Evolutionary conservation across 2,113 vertebrate genomes (phyloP).

Genomic region (Erinaceus europaeus): DNA sequence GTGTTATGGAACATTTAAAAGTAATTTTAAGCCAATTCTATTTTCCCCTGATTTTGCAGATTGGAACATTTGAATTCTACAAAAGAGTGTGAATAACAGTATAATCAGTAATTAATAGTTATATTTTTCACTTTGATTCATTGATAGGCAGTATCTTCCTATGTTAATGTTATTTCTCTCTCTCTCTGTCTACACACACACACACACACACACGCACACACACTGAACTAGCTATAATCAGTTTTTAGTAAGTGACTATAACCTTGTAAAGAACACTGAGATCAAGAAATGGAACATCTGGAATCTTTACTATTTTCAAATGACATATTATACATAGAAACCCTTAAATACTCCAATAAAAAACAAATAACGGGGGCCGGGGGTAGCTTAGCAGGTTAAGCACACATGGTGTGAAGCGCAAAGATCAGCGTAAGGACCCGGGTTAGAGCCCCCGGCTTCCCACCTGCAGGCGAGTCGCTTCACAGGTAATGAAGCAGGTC

Average conservation of each 20-base stretch:
- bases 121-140: not conserved
- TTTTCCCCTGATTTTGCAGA: not conserved
- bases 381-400: too few species aligned
- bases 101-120: not conserved
- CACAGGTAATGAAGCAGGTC: too few species aligned
- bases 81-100: not conserved
- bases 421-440: too few species aligned
- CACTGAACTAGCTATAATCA: too few species aligned
- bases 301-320: too few species aligned
- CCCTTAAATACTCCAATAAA: too few species aligned
- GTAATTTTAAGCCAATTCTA: not conserved
- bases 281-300: not conserved
- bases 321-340: too few species aligned
- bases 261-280: not conserved
- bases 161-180: not conserved
- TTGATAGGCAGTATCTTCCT: not conserved
- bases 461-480: too few species aligned
- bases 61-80: not conserved
- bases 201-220: not conserved
- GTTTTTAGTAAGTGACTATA: not conserved
- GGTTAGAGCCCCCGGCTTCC: too few species aligned
- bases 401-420: too few species aligned
- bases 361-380: too few species aligned
- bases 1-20: not conserved
- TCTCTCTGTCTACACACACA: not conserved